phyloP scores from a whole-genome alignment of 2,113 vertebrate species.

The Chunga burmeisteri region DNA sequence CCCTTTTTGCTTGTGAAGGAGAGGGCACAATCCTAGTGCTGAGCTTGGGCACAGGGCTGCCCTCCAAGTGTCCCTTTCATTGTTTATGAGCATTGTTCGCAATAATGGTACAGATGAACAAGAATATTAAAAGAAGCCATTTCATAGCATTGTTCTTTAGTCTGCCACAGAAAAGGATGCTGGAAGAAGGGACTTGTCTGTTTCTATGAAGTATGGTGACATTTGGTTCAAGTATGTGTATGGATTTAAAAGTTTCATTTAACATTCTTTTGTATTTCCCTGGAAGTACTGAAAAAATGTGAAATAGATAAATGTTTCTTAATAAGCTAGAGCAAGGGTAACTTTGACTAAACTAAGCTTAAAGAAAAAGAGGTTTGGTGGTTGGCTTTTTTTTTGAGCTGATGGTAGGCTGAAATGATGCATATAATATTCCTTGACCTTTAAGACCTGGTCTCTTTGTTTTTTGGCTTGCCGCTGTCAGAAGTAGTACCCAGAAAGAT shows the following conservation, averaged over 20 bases:
- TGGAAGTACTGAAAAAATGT: neutral
- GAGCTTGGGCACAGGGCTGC: neutral
- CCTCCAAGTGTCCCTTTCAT: neutral
- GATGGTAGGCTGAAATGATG: neutral
- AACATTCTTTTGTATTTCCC: neutral
- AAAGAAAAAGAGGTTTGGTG: neutral
- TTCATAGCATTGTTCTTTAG: neutral
- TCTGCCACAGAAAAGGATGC: neutral
- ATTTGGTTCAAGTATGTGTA: neutral
- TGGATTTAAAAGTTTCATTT: neutral
- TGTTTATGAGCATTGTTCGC: neutral
- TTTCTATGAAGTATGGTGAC: neutral
- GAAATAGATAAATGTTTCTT: neutral
- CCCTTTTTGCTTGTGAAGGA: neutral
- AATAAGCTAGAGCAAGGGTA: neutral
- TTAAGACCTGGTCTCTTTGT: neutral
- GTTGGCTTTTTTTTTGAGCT: neutral
- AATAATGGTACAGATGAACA: neutral
- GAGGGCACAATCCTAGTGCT: neutral
- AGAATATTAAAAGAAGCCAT: neutral
- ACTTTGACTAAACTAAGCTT: neutral
- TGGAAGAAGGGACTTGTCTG: neutral
- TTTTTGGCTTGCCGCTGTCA: neutral
- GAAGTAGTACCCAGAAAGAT: neutral
- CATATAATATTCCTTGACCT: constrained; percentile 20